These are phyloP conservation scores for Carabus problematicus DNA, from an alignment of 2,888 invertebrate species.

Conservation along the genomic window DNA sequence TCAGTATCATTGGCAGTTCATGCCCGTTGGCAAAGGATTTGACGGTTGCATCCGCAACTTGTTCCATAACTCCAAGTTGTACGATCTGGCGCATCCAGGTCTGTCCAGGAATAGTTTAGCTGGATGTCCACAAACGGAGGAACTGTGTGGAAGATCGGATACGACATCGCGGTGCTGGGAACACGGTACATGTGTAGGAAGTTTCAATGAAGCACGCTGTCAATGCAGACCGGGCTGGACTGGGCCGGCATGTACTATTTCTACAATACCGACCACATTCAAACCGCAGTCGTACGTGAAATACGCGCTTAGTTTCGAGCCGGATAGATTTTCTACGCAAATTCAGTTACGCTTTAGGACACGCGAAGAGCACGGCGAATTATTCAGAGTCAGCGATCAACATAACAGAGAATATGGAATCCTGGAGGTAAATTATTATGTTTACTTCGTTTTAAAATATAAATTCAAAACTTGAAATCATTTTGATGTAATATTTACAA, in stretches of 20 bases:
- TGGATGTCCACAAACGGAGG: conserved; percentile 94
- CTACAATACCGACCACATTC: conserved; percentile 90
- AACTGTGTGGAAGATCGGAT: conserved; percentile 87
- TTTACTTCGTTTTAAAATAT: no score
- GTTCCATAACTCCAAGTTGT: conserved; percentile 93
- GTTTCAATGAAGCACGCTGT: conserved; percentile 87
- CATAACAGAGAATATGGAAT: conserved; percentile 94
- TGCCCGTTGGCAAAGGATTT: conserved; percentile 89
- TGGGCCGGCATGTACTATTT: conserved; percentile 85
- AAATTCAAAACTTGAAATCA: no score
- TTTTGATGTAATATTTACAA: neutral
- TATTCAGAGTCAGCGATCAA: conserved; percentile 93
- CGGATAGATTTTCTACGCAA: conserved; percentile 90
- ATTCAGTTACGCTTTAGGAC: conserved; percentile 94
- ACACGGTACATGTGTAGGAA: conserved; percentile 93
- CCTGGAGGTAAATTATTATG: conserved; percentile 62
- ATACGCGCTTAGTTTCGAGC: conserved; percentile 93
- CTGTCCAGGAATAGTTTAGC: conserved; percentile 83
- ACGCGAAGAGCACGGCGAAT: conserved; percentile 89
- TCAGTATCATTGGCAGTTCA: conserved; percentile 89
- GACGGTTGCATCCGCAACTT: conserved; percentile 96
- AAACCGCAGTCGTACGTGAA: conserved; percentile 95
- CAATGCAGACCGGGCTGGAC: conserved; percentile 96
- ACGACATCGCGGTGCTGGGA: conserved; percentile 88
- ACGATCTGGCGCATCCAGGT: conserved; percentile 94